A percentile compares a stretch with the other conserved stretches of the same genome.
Evolutionary conservation across 92 coral and sea anemone species (phyloP).

Genomic region (Umimayanthus kanabou): DNA sequence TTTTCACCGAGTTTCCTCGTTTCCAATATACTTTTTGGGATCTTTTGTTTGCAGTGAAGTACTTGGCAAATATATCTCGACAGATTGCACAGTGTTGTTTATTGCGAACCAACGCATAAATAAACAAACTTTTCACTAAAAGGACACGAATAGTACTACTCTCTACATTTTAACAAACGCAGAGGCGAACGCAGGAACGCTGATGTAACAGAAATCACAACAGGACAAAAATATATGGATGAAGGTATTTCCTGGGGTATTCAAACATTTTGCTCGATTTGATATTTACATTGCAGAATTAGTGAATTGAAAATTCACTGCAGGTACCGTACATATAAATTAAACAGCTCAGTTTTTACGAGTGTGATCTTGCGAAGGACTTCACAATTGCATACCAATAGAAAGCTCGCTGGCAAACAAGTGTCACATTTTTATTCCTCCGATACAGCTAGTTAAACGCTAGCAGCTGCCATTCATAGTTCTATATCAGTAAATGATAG

Average conservation of each 20-base stretch:
- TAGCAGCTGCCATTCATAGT: neutral
- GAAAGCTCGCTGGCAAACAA: neutral
- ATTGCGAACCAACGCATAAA: slow-evolving; percentile 11
- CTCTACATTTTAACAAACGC: slow-evolving; percentile 4
- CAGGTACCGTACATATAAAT: slow-evolving; percentile 25
- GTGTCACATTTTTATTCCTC: slow-evolving; percentile 10
- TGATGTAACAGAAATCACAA: neutral
- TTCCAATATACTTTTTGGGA: neutral
- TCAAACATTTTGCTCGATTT: neutral
- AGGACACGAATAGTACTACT: neutral
- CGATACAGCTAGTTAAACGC: slow-evolving; percentile 28
- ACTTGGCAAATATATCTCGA: slow-evolving; percentile 22
- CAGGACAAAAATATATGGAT: neutral
- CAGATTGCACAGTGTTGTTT: slow-evolving; percentile 4
- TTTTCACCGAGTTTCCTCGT: neutral
- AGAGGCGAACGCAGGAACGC: neutral
- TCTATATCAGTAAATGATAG: neutral
- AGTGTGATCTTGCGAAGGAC: slow-evolving; percentile 20
- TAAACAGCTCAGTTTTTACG: slow-evolving; percentile 14
- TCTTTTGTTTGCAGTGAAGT: slow-evolving; percentile 11
- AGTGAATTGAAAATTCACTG: slow-evolving; percentile 11
- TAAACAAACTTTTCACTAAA: slow-evolving; percentile 16
- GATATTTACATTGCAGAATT: slow-evolving; percentile 11
- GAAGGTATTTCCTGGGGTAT: neutral
- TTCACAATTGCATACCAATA: slow-evolving; percentile 32